These are phyloP conservation scores for Leucosticte australis DNA, from an alignment of 2,113 vertebrate genomes.

Conservation along the genomic window DNA sequence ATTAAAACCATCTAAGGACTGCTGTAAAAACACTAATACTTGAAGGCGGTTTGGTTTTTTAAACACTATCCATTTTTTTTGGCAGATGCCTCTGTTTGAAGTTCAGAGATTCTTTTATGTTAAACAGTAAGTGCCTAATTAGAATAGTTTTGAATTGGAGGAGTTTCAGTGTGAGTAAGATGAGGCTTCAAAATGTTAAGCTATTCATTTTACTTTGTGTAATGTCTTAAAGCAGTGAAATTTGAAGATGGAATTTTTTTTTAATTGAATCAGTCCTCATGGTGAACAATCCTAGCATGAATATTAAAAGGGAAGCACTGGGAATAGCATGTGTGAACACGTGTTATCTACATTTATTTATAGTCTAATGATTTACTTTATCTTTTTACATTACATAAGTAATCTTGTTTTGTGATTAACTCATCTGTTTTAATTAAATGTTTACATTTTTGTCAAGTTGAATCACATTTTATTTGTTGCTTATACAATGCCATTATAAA, in stretches of 20 bases:
- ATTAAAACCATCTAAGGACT: neutral
- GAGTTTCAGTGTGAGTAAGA: neutral
- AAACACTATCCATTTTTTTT: neutral
- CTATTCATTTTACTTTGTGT: neutral
- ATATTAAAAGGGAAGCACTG: neutral
- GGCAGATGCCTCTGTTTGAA: neutral
- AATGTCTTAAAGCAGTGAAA: neutral
- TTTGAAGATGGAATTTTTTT: neutral
- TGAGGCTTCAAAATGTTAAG: neutral
- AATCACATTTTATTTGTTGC: neutral
- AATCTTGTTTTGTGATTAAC: slow-evolving; percentile 4
- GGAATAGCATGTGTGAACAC: neutral
- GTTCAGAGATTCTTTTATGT: neutral
- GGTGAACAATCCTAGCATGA: neutral
- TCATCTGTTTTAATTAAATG: slow-evolving; percentile 9
- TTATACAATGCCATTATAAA: neutral
- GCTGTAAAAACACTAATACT: neutral
- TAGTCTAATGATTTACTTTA: neutral
- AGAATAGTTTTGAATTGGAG: neutral
- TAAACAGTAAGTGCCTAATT: neutral
- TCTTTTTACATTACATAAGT: slow-evolving; percentile 7
- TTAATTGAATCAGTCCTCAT: neutral
- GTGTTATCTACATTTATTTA: neutral
- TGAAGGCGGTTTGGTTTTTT: neutral
- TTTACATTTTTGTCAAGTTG: neutral